A percentile compares a stretch with the other conserved stretches of the same genome.
Evolutionary conservation across 37 sponge, comb jelly and placozoan species (phyloP).

Genomic region (Lycopodina hypogea): DNA sequence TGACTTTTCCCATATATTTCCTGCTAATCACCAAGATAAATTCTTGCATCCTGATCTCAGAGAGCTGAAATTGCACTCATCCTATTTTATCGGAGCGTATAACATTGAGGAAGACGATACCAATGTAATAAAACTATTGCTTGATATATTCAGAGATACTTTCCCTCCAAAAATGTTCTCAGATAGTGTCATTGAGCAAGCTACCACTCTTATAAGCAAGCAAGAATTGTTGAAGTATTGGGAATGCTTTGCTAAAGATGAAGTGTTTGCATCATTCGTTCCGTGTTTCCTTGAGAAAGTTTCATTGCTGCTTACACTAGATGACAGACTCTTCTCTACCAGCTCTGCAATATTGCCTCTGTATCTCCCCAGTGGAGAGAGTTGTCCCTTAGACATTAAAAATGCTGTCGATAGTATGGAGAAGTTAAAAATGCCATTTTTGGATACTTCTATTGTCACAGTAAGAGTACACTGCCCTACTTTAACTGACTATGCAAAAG

Average conservation of each 20-base stretch:
- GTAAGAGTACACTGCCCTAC: constrained; percentile 11
- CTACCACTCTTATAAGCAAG: neutral
- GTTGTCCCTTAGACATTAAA: neutral
- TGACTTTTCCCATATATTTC: neutral
- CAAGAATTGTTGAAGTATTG: neutral
- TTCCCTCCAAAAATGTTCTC: neutral
- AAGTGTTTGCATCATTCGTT: constrained; percentile 12
- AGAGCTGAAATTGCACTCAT: neutral
- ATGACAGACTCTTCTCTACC: constrained; percentile 22
- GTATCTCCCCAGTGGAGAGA: neutral
- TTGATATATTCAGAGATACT: neutral
- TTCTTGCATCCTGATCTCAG: constrained; percentile 12
- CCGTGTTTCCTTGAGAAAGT: constrained; percentile 9
- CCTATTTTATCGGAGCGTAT: neutral
- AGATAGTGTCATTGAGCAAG: neutral
- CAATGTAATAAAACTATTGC: neutral
- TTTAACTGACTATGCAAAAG: neutral
- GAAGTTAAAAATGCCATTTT: constrained; percentile 29
- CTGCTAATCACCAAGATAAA: neutral
- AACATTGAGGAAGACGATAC: neutral
- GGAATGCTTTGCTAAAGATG: constrained; percentile 8
- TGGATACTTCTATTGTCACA: constrained; percentile 15
- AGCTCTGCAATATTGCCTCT: constrained; percentile 7
- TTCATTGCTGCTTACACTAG: constrained; percentile 37
- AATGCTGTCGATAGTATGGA: neutral